A percentile compares a stretch with the other conserved stretches of the same genome.
These are phyloP conservation scores for Emmelina monodactyla DNA, from an alignment of 2,888 invertebrate species.

Conservation along the genomic window DNA sequence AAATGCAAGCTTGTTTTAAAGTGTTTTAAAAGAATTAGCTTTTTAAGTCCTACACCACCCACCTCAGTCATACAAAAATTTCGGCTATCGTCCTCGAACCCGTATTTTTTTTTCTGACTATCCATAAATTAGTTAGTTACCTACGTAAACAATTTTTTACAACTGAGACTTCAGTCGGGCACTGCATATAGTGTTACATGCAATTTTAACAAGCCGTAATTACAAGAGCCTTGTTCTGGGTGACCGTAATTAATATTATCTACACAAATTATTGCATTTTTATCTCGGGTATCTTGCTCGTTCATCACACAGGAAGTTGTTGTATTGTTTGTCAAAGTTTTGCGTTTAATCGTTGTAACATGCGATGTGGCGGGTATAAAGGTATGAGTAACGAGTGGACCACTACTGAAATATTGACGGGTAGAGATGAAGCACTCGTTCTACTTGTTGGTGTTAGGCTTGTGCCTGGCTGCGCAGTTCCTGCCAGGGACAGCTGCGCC, in stretches of 20 bases:
- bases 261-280: conserved; percentile 27
- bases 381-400: conserved; percentile 14
- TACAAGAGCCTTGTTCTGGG: conserved; percentile 1
- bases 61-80: too few species aligned
- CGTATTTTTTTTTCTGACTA: too few species aligned
- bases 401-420: conserved; percentile 25
- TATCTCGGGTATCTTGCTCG: conserved; percentile 33
- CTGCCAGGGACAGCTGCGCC: conserved; percentile 20
- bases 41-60: too few species aligned
- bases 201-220: conserved; percentile 10
- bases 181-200: conserved; percentile 4
- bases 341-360: conserved; percentile 27
- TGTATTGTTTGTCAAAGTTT: conserved; percentile 50
- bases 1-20: too few species aligned
- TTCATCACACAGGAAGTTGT: conserved; percentile 45
- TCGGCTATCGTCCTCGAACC: too few species aligned
- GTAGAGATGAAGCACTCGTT: conserved; percentile 39
- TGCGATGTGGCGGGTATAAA: conserved; percentile 36
- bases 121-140: not conserved
- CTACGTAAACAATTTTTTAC: not conserved
- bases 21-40: too few species aligned
- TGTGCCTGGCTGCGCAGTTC: conserved; percentile 21
- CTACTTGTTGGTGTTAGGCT: conserved; percentile 31
- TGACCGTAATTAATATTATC: conserved; percentile 31
- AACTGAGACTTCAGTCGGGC: not conserved